Percentiles rank a stretch among this genome's conserved stretches.
phyloP scores from a whole-genome alignment of 1,140 invertebrate genomes.

The Akabosia matsudoensis region DNA sequence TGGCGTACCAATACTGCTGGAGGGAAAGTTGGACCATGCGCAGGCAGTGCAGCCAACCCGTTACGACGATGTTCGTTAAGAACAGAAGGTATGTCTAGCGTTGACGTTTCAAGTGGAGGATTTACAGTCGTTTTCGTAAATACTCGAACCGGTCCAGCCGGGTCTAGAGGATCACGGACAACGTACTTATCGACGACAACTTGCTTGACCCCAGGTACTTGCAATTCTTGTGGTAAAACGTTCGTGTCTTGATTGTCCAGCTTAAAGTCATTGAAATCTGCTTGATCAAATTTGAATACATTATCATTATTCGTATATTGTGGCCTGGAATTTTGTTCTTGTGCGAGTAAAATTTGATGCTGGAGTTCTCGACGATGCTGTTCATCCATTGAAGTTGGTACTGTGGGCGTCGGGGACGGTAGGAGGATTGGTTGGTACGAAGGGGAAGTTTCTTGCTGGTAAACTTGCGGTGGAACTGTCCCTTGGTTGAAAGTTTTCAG shows the following conservation, averaged over 20 bases:
- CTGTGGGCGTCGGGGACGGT: neutral
- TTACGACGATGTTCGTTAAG: neutral
- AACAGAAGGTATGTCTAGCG: neutral
- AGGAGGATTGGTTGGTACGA: neutral
- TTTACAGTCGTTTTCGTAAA: neutral
- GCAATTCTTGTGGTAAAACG: neutral
- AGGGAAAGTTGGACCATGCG: neutral
- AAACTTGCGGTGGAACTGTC: neutral
- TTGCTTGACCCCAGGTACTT: neutral
- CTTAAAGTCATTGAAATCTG: neutral
- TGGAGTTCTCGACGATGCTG: constrained; percentile 14
- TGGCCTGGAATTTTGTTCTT: neutral
- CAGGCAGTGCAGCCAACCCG: neutral
- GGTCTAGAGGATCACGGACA: neutral
- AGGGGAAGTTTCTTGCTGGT: neutral
- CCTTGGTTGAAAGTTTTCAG: neutral
- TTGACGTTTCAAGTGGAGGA: neutral
- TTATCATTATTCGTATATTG: neutral
- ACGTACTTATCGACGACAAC: neutral
- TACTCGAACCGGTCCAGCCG: neutral
- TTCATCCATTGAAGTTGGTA: neutral
- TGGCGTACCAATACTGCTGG: neutral
- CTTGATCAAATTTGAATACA: neutral
- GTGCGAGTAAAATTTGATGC: constrained; percentile 1
- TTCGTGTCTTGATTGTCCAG: neutral